These are phyloP conservation scores for Grantiella picta DNA, from an alignment of 2,113 vertebrate genomes.

Conservation along the genomic window DNA sequence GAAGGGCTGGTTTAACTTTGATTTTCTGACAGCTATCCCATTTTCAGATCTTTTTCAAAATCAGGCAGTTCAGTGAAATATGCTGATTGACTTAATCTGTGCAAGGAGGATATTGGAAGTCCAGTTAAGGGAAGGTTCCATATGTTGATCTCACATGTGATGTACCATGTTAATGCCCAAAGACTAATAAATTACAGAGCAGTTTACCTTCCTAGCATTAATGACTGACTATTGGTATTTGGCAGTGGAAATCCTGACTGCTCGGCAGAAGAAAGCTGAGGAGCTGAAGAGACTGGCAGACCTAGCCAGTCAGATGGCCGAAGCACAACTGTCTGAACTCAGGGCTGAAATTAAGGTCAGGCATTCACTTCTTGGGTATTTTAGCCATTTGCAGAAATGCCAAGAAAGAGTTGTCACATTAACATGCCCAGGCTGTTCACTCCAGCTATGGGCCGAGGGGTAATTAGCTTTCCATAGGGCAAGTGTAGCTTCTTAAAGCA, in stretches of 20 bases:
- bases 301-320: conserved; percentile 79
- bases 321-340: conserved; percentile 79
- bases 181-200: not conserved
- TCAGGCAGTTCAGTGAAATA: not conserved
- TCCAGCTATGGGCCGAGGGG: not conserved
- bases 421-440: not conserved
- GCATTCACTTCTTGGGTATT: not conserved
- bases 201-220: not conserved
- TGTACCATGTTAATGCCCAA: not conserved
- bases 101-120: not conserved
- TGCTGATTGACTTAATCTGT: not conserved
- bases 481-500: not conserved
- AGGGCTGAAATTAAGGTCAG: conserved; percentile 83
- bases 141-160: not conserved
- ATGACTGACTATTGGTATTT: conserved; percentile 33
- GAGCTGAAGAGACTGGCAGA: conserved; percentile 80
- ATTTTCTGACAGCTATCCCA: not conserved
- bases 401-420: not conserved
- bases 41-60: not conserved
- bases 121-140: not conserved
- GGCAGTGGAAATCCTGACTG: conserved; percentile 81
- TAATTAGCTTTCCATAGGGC: not conserved
- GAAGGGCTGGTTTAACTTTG: not conserved
- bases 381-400: not conserved
- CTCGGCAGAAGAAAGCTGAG: conserved; percentile 80